Evolutionary conservation across 2,888 invertebrate species (phyloP), one percentile per base, ranked within the genome.

Genomic region (Ametastegia equiseti): DNA sequence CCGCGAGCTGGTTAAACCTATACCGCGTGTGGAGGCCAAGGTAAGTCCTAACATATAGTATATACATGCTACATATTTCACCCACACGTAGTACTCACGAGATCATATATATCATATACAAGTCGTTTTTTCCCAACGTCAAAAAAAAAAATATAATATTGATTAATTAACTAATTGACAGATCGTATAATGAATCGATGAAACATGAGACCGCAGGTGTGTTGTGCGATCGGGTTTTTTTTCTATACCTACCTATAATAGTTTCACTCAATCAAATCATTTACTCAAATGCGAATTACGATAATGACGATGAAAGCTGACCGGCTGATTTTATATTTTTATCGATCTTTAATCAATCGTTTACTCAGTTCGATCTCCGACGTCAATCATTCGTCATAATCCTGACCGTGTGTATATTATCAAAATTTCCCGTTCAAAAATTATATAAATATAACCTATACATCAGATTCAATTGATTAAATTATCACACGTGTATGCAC

Each of bases 401-500:
- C 45, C 45, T 45, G 1, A 57, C 19, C 0, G 54, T 54, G 7
- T 42, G 11, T 42, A 42, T 54, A 23, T 23, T 54, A 54, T n/a
- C n/a, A n/a, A n/a, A n/a, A 54, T 54, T 7, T 23, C 2, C 54
- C 54, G 3, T 54, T 54, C 23, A 23, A 23, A 19, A 54, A 54
- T 23, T 23, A 19, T 47, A 15, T 23, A 23, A 19, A n/a, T n/a
- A n/a, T n/a, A n/a, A n/a, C n/a, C n/a, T n/a, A n/a, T 5, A 11
- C 7, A n/a, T 39, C 42, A 67, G 63, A 63, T 63, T 63, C 19
- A 42, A 36, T 39, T 67, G n/a, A 67, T 23, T 39, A 67, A 42
- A 27, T n/a, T n/a, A n/a, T n/a, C n/a, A n/a, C n/a, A n/a, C n/a
- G n/a, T n/a, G n/a, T n/a, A n/a, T n/a, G n/a, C n/a, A n/a, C n/a